A percentile compares a stretch with the other conserved stretches of the same genome.
Evolutionary conservation across 1,140 invertebrate genomes (phyloP).

Genomic region (Trachelipus rathkii): DNA sequence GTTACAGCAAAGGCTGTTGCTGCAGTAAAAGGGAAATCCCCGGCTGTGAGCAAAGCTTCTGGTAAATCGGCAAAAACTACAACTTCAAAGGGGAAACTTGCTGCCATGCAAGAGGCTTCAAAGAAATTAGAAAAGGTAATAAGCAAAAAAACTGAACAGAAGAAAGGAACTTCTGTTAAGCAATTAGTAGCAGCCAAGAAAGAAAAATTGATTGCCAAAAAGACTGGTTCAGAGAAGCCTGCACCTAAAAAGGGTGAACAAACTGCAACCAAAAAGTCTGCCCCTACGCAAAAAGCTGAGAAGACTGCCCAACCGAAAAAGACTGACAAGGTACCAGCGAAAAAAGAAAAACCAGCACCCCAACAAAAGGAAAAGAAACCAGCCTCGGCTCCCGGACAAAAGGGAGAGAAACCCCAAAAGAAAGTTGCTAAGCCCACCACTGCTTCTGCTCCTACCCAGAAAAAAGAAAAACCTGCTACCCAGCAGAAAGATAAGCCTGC

Average conservation of each 20-base stretch:
- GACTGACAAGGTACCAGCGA: no score
- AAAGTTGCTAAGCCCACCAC: background rate
- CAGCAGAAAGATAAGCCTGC: no score
- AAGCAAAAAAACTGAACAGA: background rate
- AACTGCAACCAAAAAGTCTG: background rate
- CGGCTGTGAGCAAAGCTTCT: background rate
- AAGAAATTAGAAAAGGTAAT: conserved; percentile 19
- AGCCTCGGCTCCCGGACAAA: no score
- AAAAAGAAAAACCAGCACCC: no score
- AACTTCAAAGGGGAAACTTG: background rate
- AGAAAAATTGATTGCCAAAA: background rate
- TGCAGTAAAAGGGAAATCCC: background rate
- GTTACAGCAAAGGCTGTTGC: background rate
- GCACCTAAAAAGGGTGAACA: background rate
- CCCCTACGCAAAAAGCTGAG: background rate
- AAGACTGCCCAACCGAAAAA: background rate
- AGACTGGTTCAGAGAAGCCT: background rate
- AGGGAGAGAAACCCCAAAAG: no score
- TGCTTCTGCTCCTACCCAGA: background rate
- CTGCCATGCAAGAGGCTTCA: background rate
- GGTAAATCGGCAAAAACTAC: background rate
- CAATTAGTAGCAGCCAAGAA: background rate
- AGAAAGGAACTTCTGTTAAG: background rate
- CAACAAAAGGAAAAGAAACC: no score
- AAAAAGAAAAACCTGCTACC: background rate